Base-by-base conservation (phyloP, 2,113 vertebrate species). In the Numida meleagris region DNA sequence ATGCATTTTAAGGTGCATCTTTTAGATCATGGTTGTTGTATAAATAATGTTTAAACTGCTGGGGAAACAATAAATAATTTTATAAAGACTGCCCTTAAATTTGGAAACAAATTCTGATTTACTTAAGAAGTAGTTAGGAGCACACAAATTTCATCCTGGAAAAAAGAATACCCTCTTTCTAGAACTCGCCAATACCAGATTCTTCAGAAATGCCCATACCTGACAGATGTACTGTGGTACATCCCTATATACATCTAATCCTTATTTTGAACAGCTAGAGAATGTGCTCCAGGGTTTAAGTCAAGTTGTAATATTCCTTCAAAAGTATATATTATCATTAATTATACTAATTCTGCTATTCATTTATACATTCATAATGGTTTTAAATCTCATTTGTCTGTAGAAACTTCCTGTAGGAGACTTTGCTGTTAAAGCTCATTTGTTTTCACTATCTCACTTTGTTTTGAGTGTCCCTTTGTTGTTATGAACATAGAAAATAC, bases 281-380 rank as follows among this genome's bases (percentile, higher is more conserved):
- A 55, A 24, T 33, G 33, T 82, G 8, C 15, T 75, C 77, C 42
- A 55, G 33, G 16, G 3, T 16, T 72, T 72, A 59, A 55, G 31
- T 58, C 27, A 62, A 42, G 12, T 51, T 88, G 38, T 13, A 63
- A 0, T 57, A 12, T 43, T 86, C 53, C 17, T 86, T 80, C 25
- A 10, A 57, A 72, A 82, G 71, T 12, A 16, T 13, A 27, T 42
- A 14, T 53, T 48, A 12, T n/a, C 12, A 27, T 74, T 38, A 75
- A 6, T 62, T 50, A 29, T 24, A 33, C 29, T 43, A 57, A 66
- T 7, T 53, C 57, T 86, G n/a, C 38, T 74, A 13, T 40, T 20
- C 18, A n/a, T 6, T 3, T n/a, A 14, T 33, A 17, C 6, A 4
- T 66, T 86, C 2, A 0, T 19, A 62, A n/a, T 29, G 5, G 14